Base-by-base conservation (phyloP, 64 coral and sea anemone species). In the Pachyseris speciosa region DNA sequence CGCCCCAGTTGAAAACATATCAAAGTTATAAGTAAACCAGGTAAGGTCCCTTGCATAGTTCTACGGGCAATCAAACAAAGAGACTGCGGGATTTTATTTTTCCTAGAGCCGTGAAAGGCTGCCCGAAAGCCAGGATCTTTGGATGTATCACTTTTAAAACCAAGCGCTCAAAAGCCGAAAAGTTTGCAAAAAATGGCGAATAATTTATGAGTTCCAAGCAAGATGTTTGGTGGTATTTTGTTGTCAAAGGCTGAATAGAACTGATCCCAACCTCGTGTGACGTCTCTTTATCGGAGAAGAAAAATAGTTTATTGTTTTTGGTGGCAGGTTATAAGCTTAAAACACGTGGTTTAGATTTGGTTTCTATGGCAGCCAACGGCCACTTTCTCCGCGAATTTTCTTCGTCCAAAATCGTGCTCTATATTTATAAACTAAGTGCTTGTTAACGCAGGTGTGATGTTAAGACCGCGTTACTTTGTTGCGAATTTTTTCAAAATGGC, bases 181-280 rank as follows among this genome's bases (percentile, higher is more conserved):
- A 73, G 38, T 73, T 73, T 73, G n/a, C 69, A 73, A 73, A 10
- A 38, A 24, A 32, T n/a, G 22, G 33, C 25, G 36, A 60, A 80
- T 80, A 80, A 80, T 80, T 37, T 17, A 60, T 80, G 9, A 19
- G 19, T 52, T 80, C 9, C 52, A 80, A 24, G 52, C 28, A 80
- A 80, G 24, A 80, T 12, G 30, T 80, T 60, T 40, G 77, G 77
- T 80, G 77, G 77, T 39, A 9, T 61, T 61, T 80, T 80, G 51
- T 80, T 39, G 30, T 4, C 2, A 37, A 31, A 57, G 28, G 20
- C 5, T 33, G 26, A 22, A 80, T 1, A 24, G 17, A 1, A 22
- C 24, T 33, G 25, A 34, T 30, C 37, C 37, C 22, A 41, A 25
- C 75, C 47, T 11, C 27, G 71, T 27, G 3, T 28, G 37, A 28